Percentiles rank a stretch among this genome's conserved stretches.
phyloP scores from a whole-genome alignment of 2,113 vertebrate genomes.

The Campylomormyrus numenius region DNA sequence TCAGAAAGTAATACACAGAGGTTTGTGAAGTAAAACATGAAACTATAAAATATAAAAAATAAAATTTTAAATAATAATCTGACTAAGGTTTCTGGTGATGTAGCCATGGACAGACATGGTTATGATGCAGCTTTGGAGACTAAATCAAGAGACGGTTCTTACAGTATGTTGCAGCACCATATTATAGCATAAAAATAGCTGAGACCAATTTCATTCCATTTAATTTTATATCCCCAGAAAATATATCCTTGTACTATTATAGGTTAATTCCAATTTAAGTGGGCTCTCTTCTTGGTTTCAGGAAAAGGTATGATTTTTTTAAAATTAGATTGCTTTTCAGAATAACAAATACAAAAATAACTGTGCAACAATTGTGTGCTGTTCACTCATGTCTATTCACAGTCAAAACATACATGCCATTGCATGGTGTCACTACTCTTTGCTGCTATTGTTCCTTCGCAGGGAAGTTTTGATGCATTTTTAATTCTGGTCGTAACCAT shows the following conservation, averaged over 20 bases:
- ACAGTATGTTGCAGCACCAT: not conserved
- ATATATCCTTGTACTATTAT: slow-evolving; percentile 41
- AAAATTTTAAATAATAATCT: not conserved
- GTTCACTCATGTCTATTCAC: slow-evolving; percentile 42
- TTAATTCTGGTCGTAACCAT: slow-evolving; percentile 55
- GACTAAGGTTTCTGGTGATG: slow-evolving; percentile 19
- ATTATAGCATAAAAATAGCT: slow-evolving; percentile 37
- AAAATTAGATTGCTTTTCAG: not conserved
- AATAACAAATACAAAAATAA: not conserved
- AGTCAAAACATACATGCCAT: slow-evolving; percentile 30
- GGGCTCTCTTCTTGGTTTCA: slow-evolving; percentile 40
- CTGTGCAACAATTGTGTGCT: slow-evolving; percentile 33
- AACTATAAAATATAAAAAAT: not conserved
- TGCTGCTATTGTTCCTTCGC: slow-evolving; percentile 37
- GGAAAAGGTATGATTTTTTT: slow-evolving; percentile 23
- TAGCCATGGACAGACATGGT: slow-evolving; percentile 37
- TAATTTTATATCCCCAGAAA: slow-evolving; percentile 43
- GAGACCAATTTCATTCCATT: slow-evolving; percentile 47
- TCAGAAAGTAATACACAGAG: not conserved
- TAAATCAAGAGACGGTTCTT: slow-evolving; percentile 21
- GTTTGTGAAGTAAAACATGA: not conserved
- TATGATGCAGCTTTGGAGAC: slow-evolving; percentile 33
- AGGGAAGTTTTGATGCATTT: slow-evolving; percentile 53
- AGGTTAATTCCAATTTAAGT: slow-evolving; percentile 52
- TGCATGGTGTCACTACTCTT: slow-evolving; percentile 39